Evolutionary conservation across 2,797 vertebrate species (phyloP), one percentile per base, ranked within the genome.

Genomic region (Peromyscus melanophrys): DNA sequence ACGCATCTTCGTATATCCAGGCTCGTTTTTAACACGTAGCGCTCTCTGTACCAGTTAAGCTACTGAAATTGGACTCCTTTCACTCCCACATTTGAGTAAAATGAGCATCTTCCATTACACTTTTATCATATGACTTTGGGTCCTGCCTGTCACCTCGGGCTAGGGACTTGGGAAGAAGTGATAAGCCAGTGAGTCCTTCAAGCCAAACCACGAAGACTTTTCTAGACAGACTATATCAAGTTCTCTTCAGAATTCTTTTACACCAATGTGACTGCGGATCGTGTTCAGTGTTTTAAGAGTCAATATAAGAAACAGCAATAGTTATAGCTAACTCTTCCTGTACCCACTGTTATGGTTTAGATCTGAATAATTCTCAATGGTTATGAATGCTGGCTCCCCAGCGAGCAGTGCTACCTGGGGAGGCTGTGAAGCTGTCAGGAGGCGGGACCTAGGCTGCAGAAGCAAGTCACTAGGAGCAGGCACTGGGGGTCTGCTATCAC

Each of bases 201-300:
- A 40, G 55, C 87, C 46, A 94, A 87, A 71, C 37, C 34, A n/a
- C 86, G 65, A 67, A 71, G 77, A 37, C 16, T 40, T 65, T 55
- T 14, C 40, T 5, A 76, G 37, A 4, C 59, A 83, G 77, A 57
- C 29, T 8, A 4, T 13, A 34, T 17, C 7, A 57, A 49, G 40
- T 57, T 65, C 78, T 49, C 85, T 40, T 65, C 43, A 57, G 52
- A 94, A 69, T 84, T 65, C 23, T 55, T 91, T 55, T 46, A 76
- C 0, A 4, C 71, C 63, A 63, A 1, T 52, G 61, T 17, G 57
- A 89, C 93, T 63, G 76, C 14, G 57, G 31, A 84, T 49, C 52
- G 37, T 13, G 46, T 21, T 89, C 21, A 59, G 1, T 77, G 57
- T 73, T 94, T 84, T 84, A 94, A 93, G 63, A 96, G 76, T n/a